phyloP scores from a whole-genome alignment of 2,113 vertebrate genomes.

The Perca fluviatilis region DNA sequence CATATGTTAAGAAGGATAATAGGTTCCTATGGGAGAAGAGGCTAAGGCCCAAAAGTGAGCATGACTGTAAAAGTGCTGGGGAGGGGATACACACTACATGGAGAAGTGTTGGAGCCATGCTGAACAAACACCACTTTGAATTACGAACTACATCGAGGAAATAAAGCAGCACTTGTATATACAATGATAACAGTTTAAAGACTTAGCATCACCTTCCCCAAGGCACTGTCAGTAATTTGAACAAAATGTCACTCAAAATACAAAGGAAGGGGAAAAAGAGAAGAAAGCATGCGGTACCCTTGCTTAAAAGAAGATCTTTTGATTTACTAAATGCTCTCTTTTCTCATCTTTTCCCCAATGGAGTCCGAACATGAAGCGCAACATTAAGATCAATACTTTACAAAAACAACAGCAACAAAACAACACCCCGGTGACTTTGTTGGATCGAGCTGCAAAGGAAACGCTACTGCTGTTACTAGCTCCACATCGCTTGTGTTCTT shows the following conservation, averaged over 20 bases:
- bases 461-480: slow-evolving; percentile 44
- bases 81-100: slow-evolving; percentile 65
- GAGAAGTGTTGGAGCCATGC: slow-evolving; percentile 52
- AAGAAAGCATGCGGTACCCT: slow-evolving; percentile 43
- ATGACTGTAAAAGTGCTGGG: slow-evolving; percentile 68
- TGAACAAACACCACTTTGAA: slow-evolving; percentile 76
- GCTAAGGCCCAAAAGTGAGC: slow-evolving; percentile 77
- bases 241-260: slow-evolving; percentile 74
- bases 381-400: slow-evolving; percentile 80
- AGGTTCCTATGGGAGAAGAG: slow-evolving; percentile 81
- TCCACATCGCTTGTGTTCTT: slow-evolving; percentile 53
- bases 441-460: slow-evolving; percentile 60
- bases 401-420: slow-evolving; percentile 74
- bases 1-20: slow-evolving; percentile 85
- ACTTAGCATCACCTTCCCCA: slow-evolving; percentile 66
- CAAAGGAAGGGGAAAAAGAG: slow-evolving; percentile 46
- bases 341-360: slow-evolving; percentile 71
- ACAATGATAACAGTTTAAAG: slow-evolving; percentile 70
- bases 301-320: slow-evolving; percentile 67
- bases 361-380: slow-evolving; percentile 71
- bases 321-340: slow-evolving; percentile 78
- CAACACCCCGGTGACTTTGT: slow-evolving; percentile 74
- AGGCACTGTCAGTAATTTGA: slow-evolving; percentile 73
- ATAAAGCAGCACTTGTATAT: slow-evolving; percentile 63
- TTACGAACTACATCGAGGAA: slow-evolving; percentile 61